Conservation (phyloP, 2,797 vertebrate genomes). For the Ateles fusciceps region DNA sequence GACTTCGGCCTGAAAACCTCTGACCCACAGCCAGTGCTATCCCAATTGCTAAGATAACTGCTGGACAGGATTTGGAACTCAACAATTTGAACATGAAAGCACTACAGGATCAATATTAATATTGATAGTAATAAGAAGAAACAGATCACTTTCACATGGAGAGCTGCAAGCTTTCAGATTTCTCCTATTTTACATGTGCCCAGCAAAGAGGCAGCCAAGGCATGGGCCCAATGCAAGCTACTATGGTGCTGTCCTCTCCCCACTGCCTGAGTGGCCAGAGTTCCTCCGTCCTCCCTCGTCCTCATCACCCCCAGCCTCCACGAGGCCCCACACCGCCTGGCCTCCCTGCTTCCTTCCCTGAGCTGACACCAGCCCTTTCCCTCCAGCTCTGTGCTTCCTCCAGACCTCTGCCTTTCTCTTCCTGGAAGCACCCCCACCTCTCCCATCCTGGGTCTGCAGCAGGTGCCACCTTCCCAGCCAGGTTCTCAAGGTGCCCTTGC, state of each 20-base stretch:
- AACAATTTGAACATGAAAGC: accelerated
- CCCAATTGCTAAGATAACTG: accelerated
- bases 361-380: background rate
- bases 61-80: background rate
- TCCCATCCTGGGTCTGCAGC: accelerated
- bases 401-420: background rate
- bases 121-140: accelerated
- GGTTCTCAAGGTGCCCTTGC: background rate
- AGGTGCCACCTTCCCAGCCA: background rate
- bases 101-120: accelerated
- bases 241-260: accelerated
- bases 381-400: background rate
- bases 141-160: accelerated
- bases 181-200: accelerated
- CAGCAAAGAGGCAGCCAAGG: accelerated
- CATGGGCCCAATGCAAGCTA: accelerated
- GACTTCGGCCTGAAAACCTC: background rate
- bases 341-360: background rate
- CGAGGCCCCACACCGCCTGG: background rate
- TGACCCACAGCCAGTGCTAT: background rate
- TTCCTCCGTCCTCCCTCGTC: background rate
- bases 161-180: too few species aligned
- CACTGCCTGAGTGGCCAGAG: background rate
- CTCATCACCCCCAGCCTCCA: accelerated
- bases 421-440: background rate